Base-by-base conservation (phyloP, 1,140 invertebrate species). In the Trichonephila inaurata region DNA sequence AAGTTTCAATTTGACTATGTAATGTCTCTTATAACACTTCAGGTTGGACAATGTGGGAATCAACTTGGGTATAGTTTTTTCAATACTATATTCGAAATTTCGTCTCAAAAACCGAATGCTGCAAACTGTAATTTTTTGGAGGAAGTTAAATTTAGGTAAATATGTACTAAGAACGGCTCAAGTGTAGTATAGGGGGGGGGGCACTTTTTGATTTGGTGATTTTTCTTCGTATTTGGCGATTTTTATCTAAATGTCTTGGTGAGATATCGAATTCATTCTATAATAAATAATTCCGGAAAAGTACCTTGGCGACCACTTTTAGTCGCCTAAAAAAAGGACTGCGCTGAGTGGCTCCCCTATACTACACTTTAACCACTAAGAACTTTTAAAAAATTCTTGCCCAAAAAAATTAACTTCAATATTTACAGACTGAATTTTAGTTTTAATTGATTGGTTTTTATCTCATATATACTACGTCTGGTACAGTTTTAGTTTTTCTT, bases 41-140 rank as follows among this genome's bases (percentile, higher is more conserved):
- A 96, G 94, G 82, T 96, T 66, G 96, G 96, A 77, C 96, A 96
- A 94, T 96, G 96, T 95, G 96, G 96, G 21, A 96, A 96, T 94
- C 96, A 96, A 95, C 95, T 96, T 87, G 96, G 96, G 21, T 95
- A 95, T 82, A 95, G 95, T 90, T 94, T 96, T 66, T 96, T 96
- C 94, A 94, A 95, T 10, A 95, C 95, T n/a, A 44, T 96, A 24
- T 95, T 95, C 33, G 95, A 96, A 24, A 64, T 93, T 24, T 33
- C 60, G 16, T 28, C 16, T 81, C 44, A 88, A 81, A 89, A 88
- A 64, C 58, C 44, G 40, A 89, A 24, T 81, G 33, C 69, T 44
- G 10, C 4, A 33, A 93, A 93, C 62, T 89, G 14, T 33, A 62
- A 77, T 12, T 87, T 87, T 72, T 62, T 87, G 58, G 92, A 93